These are phyloP conservation scores for Gymnarchus niloticus DNA, from an alignment of 2,113 vertebrate species.

Conservation along the genomic window DNA sequence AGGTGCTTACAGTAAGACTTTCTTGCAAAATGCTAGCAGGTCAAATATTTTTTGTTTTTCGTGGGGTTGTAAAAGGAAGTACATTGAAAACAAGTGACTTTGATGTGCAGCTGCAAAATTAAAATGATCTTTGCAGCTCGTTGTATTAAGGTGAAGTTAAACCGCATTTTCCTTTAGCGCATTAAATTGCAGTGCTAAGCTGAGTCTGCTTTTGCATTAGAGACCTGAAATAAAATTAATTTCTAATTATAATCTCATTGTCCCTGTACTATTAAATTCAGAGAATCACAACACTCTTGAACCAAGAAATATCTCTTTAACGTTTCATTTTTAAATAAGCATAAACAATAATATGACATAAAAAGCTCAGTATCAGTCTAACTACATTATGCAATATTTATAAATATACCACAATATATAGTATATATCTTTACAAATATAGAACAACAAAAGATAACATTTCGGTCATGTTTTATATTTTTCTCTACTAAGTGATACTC, in stretches of 20 bases:
- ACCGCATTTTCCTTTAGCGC: constrained; percentile 36
- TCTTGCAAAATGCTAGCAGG: constrained; percentile 56
- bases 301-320: not conserved
- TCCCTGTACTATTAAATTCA: not conserved
- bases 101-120: constrained; percentile 42
- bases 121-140: constrained; percentile 13
- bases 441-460: too few relatives aligned
- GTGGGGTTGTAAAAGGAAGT: constrained; percentile 46
- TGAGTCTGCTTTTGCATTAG: constrained; percentile 41
- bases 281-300: not conserved
- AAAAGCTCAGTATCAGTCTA: not conserved
- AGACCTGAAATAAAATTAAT: not conserved
- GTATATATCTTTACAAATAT: too few relatives aligned
- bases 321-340: not conserved
- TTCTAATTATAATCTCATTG: not conserved
- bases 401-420: too few relatives aligned
- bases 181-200: constrained; percentile 24
- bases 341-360: not conserved
- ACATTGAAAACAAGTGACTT: constrained; percentile 38
- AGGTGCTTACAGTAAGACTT: constrained; percentile 20
- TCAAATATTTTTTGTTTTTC: constrained; percentile 55
- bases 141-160: constrained; percentile 19
- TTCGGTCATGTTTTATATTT: not conserved
- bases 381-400: not conserved
- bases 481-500: not conserved